Base-by-base conservation (phyloP, 2,113 vertebrate species). In the Anarhynchus alexandrinus region DNA sequence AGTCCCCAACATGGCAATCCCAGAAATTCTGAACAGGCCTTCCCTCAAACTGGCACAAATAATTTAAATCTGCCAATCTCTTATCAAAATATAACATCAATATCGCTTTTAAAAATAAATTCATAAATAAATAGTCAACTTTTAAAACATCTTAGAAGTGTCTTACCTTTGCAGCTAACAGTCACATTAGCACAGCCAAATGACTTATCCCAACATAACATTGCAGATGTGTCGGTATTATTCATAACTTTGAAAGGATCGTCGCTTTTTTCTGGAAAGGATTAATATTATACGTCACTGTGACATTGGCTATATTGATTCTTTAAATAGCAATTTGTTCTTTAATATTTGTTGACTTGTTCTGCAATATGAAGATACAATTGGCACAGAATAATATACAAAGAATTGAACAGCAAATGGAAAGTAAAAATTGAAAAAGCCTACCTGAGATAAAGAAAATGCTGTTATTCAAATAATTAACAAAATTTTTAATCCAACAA, bases 191-290 rank as follows among this genome's bases (percentile, higher is more conserved):
- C 11, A 58, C 71, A 92, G 25, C 1, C 0, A 11, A 40, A 1
- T 5, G 25, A 19, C 0, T 1, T 0, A 4, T 0, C 5, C 71
- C 34, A 5, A 8, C 38, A 66, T 2, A 96, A 2, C 0, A 0
- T 0, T 47, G 40, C 90, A 70, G 4, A 36, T 15, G 10, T 73
- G n/a, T 0, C 0, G 4, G 1, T 6, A 45, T 5, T 45, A 0
- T 3, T 0, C 2, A 0, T 0, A 20, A 59, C 14, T 14, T 2
- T 0, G 3, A 88, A 6, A 80, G 1, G 3, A 6, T 5, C 0
- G 0, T 0, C 0, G 1, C 0, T 2, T 1, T 1, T 1, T 0
- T 20, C 96, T 96, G 86, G 38, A 94, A 95, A 81, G 13, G 29
- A 86, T 88, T 54, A 72, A 73, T 40, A 80, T 40, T 34, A 38